A percentile compares a stretch with the other conserved stretches of the same genome.
Conservation (phyloP, 1,140 invertebrate genomes). For the Onthophagus taurus region DNA sequence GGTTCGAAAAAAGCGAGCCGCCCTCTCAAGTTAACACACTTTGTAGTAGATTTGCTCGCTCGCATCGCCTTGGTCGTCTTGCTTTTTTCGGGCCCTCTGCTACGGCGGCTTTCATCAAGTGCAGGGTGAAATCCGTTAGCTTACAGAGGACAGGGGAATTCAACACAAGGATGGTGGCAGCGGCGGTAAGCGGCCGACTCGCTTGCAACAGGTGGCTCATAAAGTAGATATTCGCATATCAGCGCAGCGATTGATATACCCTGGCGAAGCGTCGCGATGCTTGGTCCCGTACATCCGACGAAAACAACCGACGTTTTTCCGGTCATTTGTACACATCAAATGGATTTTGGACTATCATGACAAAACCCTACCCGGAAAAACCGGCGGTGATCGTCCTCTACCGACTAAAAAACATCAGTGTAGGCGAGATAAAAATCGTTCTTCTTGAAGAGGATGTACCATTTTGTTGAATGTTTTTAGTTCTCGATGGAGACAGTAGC, state of each 20-base stretch:
- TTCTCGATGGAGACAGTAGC: too few relatives aligned
- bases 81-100: not conserved
- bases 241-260: constrained; percentile 34
- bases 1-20: not conserved
- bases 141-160: constrained; percentile 17
- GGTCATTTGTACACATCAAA: too few relatives aligned
- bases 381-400: too few relatives aligned
- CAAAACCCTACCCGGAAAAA: too few relatives aligned
- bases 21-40: constrained; percentile 9
- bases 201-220: constrained; percentile 35
- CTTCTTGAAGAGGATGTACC: too few relatives aligned
- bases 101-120: constrained; percentile 28
- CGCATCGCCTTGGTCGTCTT: constrained; percentile 6
- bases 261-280: too few relatives aligned
- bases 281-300: too few relatives aligned
- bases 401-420: too few relatives aligned
- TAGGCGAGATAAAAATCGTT: too few relatives aligned
- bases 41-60: constrained; percentile 14
- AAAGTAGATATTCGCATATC: constrained; percentile 37
- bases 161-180: constrained; percentile 16
- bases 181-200: constrained; percentile 9
- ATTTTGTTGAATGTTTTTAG: too few relatives aligned
- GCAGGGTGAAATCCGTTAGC: constrained; percentile 29
- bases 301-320: too few relatives aligned
- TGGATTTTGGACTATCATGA: too few relatives aligned